Percentiles rank a stretch among this genome's conserved stretches.
Evolutionary conservation across 2,113 vertebrate genomes (phyloP).

Genomic region (Urocitellus parryii): DNA sequence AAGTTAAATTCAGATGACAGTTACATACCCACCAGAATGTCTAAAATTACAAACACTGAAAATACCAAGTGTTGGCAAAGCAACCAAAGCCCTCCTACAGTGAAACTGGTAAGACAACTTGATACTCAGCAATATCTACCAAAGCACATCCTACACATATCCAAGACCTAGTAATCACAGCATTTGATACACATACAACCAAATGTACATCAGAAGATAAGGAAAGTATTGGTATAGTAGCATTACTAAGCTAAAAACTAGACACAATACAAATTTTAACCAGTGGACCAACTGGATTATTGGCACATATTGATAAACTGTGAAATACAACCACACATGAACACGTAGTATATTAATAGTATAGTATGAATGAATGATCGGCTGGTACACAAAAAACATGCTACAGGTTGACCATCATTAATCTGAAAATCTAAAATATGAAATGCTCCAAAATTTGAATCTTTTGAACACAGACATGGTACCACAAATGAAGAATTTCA

Average conservation of each 20-base stretch:
- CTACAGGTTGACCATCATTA: not conserved
- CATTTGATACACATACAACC: not conserved
- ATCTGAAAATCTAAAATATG: not conserved
- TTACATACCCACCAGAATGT: not conserved
- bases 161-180: not conserved
- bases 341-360: not conserved
- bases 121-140: not conserved
- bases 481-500: not conserved
- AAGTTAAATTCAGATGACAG: constrained; percentile 4
- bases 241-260: not conserved
- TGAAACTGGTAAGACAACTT: not conserved
- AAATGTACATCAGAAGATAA: not conserved
- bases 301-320: not conserved
- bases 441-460: not conserved
- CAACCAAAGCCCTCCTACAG: not conserved
- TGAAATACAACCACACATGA: not conserved
- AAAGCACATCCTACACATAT: not conserved
- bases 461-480: not conserved
- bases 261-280: not conserved
- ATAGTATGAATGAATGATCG: not conserved
- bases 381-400: not conserved
- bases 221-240: not conserved
- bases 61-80: not conserved
- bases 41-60: constrained; percentile 20
- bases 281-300: not conserved